Base-by-base conservation (phyloP, 2,797 vertebrate species). In the Buceros bicornis region DNA sequence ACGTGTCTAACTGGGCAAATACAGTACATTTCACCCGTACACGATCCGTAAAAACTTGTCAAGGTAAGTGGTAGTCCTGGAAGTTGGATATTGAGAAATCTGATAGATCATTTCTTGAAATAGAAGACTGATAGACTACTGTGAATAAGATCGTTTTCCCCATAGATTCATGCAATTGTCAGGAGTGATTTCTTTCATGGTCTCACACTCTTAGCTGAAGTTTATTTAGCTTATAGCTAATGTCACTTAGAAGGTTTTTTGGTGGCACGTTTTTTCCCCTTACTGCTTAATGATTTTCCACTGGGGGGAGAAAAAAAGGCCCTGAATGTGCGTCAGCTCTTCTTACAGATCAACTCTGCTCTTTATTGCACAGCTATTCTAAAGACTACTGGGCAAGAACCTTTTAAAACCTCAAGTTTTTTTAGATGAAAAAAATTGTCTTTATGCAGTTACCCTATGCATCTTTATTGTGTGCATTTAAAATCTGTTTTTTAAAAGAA, bases 241-340 rank as follows among this genome's bases (percentile, higher is more conserved):
- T 64, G 25, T 13, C 28, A 77, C 42, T 54, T 21, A 21, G 24
- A 82, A 85, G 5, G 2, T 14, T 48, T 54, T 84, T 62, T 43
- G 5, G 16, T 70, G 58, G 42, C 2, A 69, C 0, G 0, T 71
- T 76, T 94, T 90, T 72, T 22, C 2, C 16, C 5, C 7, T 51
- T 51, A 10, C 13, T 40, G 31, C 89, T 76, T n/a, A 31, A 35
- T 20, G 11, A 40, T 47, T 67, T 72, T 45, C 24, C n/a, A 14
- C 8, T n/a, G 4, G 5, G 5, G 5, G 11, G 26, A 51, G 54
- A 51, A 21, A 40, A 70, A 51, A 15, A 3, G 2, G 10, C 0
- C 5, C 10, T 35, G 22, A 66, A 42, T 24, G 19, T 31, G 43
- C 4, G 58, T 16, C 37, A 79, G 3, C 7, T 26, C 18, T 48